These are phyloP conservation scores for Pleuronectes platessa DNA, from an alignment of 2,113 vertebrate genomes.

Conservation along the genomic window DNA sequence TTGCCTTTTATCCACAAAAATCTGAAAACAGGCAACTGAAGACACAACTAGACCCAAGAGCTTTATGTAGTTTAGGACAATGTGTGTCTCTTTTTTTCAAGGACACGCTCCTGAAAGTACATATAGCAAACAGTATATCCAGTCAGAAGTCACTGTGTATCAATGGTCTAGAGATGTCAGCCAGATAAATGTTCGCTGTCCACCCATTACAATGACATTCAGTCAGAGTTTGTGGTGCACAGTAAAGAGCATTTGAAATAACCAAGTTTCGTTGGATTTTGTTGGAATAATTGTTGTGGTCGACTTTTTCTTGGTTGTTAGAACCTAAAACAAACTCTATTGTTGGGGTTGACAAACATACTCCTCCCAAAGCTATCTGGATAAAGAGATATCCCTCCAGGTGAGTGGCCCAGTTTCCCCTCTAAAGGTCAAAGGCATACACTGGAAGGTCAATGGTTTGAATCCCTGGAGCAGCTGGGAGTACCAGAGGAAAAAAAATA, in stretches of 20 bases:
- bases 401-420: not conserved
- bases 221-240: not conserved
- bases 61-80: not conserved
- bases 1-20: slow-evolving; percentile 15
- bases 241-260: not conserved
- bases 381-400: slow-evolving; percentile 4
- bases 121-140: not conserved
- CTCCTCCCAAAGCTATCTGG: not conserved
- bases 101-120: not conserved
- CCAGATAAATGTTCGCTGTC: not conserved
- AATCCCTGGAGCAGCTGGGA: slow-evolving; percentile 2
- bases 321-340: not conserved
- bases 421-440: slow-evolving; percentile 1
- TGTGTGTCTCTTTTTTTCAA: not conserved
- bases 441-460: slow-evolving; percentile 18
- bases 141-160: not conserved
- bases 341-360: not conserved
- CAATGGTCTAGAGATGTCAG: not conserved
- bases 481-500: not conserved
- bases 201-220: not conserved
- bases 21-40: not conserved
- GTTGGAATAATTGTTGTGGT: not conserved
- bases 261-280: not conserved
- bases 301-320: not conserved
- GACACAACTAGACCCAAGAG: slow-evolving; percentile 19